Percentiles rank a stretch among this genome's conserved stretches.
Conservation (phyloP, 2,113 vertebrate species). For the Gasterosteus nipponicus region DNA sequence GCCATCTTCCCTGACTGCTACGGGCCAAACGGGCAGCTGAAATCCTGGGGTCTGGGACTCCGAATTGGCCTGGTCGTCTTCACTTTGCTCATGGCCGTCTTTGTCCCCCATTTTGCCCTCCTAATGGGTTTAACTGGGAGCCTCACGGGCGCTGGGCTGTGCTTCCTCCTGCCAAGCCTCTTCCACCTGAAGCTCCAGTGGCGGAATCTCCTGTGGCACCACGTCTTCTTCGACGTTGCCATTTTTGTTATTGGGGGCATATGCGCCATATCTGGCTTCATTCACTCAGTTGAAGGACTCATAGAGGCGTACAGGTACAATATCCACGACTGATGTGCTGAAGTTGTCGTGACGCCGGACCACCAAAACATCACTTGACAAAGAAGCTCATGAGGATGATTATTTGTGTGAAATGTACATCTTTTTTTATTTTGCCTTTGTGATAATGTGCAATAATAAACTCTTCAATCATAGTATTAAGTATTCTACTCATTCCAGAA, state of each 20-base stretch:
- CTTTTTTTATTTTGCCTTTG: conserved; percentile 77
- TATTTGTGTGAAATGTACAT: conserved; percentile 74
- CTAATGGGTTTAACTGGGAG: conserved; percentile 98
- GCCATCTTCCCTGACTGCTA: conserved; percentile 92
- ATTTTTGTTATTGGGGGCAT: conserved; percentile 97
- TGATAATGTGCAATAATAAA: conserved; percentile 81
- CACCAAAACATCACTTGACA: conserved; percentile 38
- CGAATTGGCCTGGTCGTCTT: conserved; percentile 91
- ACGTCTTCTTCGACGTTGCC: conserved; percentile 96
- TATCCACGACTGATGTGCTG: conserved; percentile 82
- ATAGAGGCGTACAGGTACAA: conserved; percentile 92
- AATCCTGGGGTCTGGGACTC: conserved; percentile 93
- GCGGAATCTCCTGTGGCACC: conserved; percentile 96
- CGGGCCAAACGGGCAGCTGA: conserved; percentile 86
- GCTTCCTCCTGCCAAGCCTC: conserved; percentile 95
- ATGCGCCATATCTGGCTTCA: conserved; percentile 95
- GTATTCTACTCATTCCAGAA: conserved; percentile 62
- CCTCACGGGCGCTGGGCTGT: conserved; percentile 94
- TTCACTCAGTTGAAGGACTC: conserved; percentile 95
- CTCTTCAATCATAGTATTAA: conserved; percentile 69
- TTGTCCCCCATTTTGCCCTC: conserved; percentile 96
- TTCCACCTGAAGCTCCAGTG: conserved; percentile 97
- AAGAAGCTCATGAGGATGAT: conserved; percentile 55
- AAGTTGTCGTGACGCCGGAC: conserved; percentile 19
- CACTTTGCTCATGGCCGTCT: conserved; percentile 96